Conservation (phyloP, 2,113 vertebrate species). For the Rafetus swinhoei region DNA sequence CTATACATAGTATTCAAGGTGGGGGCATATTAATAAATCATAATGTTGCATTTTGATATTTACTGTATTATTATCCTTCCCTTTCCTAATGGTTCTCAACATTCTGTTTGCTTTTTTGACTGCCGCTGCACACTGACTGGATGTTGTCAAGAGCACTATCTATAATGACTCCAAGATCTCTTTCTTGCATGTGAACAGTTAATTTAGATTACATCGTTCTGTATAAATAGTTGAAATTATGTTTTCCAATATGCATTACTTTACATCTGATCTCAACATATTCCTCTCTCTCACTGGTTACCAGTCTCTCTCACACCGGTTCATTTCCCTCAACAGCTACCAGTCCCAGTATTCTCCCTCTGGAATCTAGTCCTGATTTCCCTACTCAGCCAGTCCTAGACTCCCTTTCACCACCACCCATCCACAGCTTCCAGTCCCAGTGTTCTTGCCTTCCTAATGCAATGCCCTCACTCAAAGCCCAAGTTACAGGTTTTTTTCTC, state of each 20-base stretch:
- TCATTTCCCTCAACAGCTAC: neutral
- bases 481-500: neutral
- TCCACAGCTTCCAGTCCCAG: neutral
- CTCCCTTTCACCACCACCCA: neutral
- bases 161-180: neutral
- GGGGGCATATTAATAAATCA: neutral
- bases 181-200: neutral
- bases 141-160: neutral
- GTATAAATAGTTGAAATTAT: neutral
- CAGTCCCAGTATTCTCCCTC: neutral
- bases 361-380: neutral
- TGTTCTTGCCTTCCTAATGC: neutral
- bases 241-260: neutral
- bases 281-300: neutral
- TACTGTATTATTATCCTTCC: neutral
- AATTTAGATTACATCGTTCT: neutral
- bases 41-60: neutral
- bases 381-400: neutral
- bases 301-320: neutral
- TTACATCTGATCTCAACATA: too few species aligned
- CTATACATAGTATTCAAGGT: neutral
- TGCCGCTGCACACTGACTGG: neutral
- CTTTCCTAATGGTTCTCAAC: neutral
- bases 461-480: neutral
- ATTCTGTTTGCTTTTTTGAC: neutral